These are phyloP conservation scores for Amphipoea oculea DNA, from an alignment of 2,888 invertebrate genomes.

Conservation along the genomic window DNA sequence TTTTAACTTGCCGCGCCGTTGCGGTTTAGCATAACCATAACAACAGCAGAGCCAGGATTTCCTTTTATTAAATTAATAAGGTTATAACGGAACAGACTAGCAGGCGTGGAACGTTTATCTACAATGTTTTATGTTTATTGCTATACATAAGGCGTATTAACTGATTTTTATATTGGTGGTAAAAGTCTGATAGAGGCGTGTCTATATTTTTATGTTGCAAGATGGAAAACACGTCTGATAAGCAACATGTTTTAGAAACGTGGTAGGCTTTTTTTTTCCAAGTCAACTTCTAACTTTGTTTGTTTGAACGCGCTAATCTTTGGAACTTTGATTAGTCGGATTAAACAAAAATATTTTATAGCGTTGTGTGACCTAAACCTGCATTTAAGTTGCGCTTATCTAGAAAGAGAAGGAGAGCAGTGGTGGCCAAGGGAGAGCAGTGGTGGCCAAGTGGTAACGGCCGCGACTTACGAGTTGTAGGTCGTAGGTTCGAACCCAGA, in stretches of 20 bases:
- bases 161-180: conserved; percentile 17
- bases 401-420: too few species aligned
- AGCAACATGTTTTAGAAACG: not conserved
- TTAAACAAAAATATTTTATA: too few species aligned
- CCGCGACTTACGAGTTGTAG: too few species aligned
- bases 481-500: too few species aligned
- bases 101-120: conserved; percentile 31
- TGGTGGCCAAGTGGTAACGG: too few species aligned
- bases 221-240: not conserved
- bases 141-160: conserved; percentile 40
- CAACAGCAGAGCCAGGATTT: conserved; percentile 57
- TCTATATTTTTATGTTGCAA: conserved; percentile 13
- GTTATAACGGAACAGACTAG: conserved; percentile 44
- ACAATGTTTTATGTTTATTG: conserved; percentile 61
- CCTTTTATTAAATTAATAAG: conserved; percentile 64
- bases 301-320: too few species aligned
- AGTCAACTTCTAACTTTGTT: not conserved
- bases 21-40: conserved; percentile 67
- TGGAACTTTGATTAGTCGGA: too few species aligned
- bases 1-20: conserved; percentile 75
- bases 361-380: too few species aligned
- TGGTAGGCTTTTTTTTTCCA: not conserved
- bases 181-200: conserved; percentile 25
- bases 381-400: too few species aligned
- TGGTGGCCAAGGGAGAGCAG: too few species aligned